phyloP scores from a whole-genome alignment of 2,888 invertebrate species.

The Ecdyonurus torrentis region DNA sequence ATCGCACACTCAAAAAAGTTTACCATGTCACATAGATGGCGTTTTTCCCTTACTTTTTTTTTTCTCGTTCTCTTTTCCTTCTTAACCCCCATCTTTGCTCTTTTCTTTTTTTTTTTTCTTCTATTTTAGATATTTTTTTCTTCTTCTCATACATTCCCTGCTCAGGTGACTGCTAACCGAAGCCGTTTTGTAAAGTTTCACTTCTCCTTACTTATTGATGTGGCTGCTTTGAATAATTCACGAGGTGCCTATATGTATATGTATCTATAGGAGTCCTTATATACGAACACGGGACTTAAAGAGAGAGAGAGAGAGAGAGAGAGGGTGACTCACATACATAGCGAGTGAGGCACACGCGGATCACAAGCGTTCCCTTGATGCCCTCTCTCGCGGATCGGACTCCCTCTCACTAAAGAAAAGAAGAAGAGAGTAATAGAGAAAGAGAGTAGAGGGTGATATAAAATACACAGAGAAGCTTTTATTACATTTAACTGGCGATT shows the following conservation, averaged over 20 bases:
- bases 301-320: neutral
- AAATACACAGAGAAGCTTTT: neutral
- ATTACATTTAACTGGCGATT: slow-evolving; percentile 3
- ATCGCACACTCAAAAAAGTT: neutral
- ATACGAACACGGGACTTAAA: neutral
- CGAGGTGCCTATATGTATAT: neutral
- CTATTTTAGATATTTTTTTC: no score
- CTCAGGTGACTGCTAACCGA: neutral
- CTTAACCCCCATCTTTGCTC: no score
- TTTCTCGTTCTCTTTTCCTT: no score
- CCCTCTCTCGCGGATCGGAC: neutral
- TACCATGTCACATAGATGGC: neutral
- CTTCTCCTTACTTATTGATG: slow-evolving; percentile 3
- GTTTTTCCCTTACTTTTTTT: no score
- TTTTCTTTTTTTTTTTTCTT: no score
- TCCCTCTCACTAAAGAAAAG: no score
- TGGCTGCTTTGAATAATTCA: neutral
- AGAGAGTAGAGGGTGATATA: no score
- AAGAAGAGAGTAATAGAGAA: no score
- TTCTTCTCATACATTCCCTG: no score
- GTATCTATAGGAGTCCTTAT: neutral
- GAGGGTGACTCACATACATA: neutral
- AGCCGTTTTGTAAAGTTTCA: neutral
- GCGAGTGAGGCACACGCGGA: neutral
- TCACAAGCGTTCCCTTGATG: neutral